A percentile compares a stretch with the other conserved stretches of the same genome.
These are phyloP conservation scores for Brachirus orientalis DNA, from an alignment of 2,113 vertebrate genomes.

Conservation along the genomic window DNA sequence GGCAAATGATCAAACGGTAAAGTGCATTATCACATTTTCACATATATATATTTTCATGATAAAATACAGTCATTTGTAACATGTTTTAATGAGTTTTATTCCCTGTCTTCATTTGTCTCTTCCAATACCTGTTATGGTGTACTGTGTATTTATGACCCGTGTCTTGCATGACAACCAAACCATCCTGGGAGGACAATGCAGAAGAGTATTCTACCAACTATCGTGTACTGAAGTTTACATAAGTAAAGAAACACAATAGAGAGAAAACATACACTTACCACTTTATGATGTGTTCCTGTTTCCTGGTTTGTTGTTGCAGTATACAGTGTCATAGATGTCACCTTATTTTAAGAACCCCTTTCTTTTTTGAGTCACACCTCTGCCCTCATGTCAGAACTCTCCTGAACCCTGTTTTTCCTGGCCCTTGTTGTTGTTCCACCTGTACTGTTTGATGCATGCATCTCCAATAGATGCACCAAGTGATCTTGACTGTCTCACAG, in stretches of 20 bases:
- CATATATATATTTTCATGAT: no score
- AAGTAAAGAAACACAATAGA: background rate
- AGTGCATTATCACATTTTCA: background rate
- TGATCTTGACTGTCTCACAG: constrained; percentile 83
- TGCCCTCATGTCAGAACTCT: constrained; percentile 43
- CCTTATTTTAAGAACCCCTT: constrained; percentile 45
- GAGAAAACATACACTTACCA: constrained; percentile 35
- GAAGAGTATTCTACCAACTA: no score
- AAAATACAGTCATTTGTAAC: background rate
- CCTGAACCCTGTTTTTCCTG: constrained; percentile 46
- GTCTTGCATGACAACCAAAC: constrained; percentile 30
- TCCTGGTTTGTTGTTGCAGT: constrained; percentile 21
- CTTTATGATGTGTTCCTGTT: constrained; percentile 22
- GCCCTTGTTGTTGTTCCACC: constrained; percentile 42
- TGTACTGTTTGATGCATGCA: constrained; percentile 69
- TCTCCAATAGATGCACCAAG: constrained; percentile 74
- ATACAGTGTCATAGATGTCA: constrained; percentile 21
- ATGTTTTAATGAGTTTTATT: constrained; percentile 16
- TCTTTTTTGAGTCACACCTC: constrained; percentile 47
- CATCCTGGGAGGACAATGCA: constrained; percentile 4
- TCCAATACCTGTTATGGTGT: constrained; percentile 15
- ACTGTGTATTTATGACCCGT: constrained; percentile 13
- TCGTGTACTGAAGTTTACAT: background rate
- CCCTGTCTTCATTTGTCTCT: constrained; percentile 20
- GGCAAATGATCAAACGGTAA: no score